Percentiles rank a stretch among this genome's conserved stretches.
These are phyloP conservation scores for Aromia moschata DNA, from an alignment of 2,888 invertebrate species.

Conservation along the genomic window DNA sequence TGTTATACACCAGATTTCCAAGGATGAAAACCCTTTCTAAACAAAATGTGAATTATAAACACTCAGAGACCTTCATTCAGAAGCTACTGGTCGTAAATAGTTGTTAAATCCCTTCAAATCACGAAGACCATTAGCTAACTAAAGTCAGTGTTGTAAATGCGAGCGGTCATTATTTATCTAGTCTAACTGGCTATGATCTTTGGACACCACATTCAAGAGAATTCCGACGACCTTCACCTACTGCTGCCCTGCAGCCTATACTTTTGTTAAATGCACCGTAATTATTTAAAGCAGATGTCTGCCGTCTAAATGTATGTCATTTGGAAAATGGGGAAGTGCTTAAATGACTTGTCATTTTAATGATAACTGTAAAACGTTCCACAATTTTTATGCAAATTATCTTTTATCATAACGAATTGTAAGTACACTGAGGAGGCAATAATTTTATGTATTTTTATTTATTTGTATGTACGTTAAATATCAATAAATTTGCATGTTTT, in stretches of 20 bases:
- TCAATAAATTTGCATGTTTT: too few species aligned
- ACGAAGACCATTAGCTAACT: slow-evolving; percentile 51
- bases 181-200: slow-evolving; percentile 23
- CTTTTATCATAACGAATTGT: too few species aligned
- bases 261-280: slow-evolving; percentile 11
- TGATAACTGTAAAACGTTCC: too few species aligned
- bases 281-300: slow-evolving; percentile 14
- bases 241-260: slow-evolving; percentile 15
- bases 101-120: slow-evolving; percentile 42
- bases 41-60: slow-evolving; percentile 6
- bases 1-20: too few species aligned
- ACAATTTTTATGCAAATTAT: too few species aligned
- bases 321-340: neutral
- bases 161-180: slow-evolving; percentile 50
- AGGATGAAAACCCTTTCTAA: neutral
- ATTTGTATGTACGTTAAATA: too few species aligned
- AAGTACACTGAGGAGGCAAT: too few species aligned
- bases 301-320: neutral
- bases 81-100: slow-evolving; percentile 17
- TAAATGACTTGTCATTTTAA: too few species aligned
- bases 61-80: slow-evolving; percentile 9
- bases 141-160: slow-evolving; percentile 43
- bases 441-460: too few species aligned
- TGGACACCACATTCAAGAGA: slow-evolving; percentile 21
- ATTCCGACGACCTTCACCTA: slow-evolving; percentile 21